Percentiles rank a stretch among this genome's conserved stretches.
phyloP scores from a whole-genome alignment of 2,113 vertebrate genomes.

The Chitala chitala region DNA sequence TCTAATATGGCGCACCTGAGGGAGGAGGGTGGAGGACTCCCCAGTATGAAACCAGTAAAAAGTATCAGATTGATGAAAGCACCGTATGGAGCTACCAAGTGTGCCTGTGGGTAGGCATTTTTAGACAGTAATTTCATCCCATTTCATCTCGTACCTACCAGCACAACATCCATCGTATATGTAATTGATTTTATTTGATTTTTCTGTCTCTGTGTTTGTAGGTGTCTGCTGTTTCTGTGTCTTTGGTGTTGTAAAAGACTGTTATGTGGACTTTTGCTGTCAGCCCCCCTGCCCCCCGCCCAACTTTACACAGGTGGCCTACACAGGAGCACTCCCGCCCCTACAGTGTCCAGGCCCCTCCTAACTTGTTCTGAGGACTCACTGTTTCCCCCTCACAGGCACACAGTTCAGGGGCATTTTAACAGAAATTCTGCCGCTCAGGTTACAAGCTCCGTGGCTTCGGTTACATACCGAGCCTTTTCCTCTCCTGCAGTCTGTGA shows the following conservation, averaged over 20 bases:
- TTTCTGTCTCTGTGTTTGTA: too few species aligned
- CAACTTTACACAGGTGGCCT: conserved; percentile 15
- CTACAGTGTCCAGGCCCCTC: not conserved
- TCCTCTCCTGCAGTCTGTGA: conserved; percentile 24
- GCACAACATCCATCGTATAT: too few species aligned
- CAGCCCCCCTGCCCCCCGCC: not conserved
- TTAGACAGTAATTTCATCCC: too few species aligned
- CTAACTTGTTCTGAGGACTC: conserved; percentile 5
- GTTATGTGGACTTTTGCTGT: not conserved
- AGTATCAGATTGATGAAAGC: too few species aligned
- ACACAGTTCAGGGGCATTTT: conserved; percentile 25
- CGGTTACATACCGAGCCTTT: conserved; percentile 45
- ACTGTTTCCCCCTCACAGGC: conserved; percentile 15
- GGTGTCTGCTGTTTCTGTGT: not conserved
- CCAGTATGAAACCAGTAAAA: too few species aligned
- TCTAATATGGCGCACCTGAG: conserved; percentile 2
- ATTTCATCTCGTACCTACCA: too few species aligned
- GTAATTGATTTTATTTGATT: too few species aligned
- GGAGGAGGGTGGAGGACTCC: too few species aligned
- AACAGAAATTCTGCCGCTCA: conserved; percentile 37
- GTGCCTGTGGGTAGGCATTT: too few species aligned
- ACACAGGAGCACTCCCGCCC: not conserved
- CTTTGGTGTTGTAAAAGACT: not conserved
- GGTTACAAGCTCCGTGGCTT: conserved; percentile 48
- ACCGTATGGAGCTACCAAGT: too few species aligned